Evolutionary conservation across 2,113 vertebrate species (phyloP).

Genomic region (Puntigrus tetrazona): DNA sequence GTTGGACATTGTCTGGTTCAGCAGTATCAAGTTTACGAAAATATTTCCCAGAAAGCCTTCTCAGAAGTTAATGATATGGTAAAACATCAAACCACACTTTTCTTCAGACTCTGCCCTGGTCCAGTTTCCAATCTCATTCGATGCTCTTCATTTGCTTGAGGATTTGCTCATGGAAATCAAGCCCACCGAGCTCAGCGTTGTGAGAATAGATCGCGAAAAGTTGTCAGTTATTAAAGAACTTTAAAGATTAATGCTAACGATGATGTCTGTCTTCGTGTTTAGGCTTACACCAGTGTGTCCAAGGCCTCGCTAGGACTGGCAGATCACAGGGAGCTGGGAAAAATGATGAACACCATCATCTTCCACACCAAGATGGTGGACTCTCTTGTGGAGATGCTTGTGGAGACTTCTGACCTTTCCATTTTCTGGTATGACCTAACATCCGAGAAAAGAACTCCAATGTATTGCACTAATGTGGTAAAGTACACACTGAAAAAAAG

Average conservation of each 20-base stretch:
- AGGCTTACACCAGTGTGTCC: slow-evolving; percentile 98
- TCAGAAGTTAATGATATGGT: slow-evolving; percentile 57
- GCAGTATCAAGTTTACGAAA: slow-evolving; percentile 56
- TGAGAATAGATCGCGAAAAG: neutral
- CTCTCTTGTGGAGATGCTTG: slow-evolving; percentile 98
- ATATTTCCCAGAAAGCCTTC: slow-evolving; percentile 58
- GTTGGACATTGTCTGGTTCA: slow-evolving; percentile 53
- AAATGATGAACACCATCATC: slow-evolving; percentile 99
- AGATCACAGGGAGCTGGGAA: slow-evolving; percentile 97
- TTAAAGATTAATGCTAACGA: neutral
- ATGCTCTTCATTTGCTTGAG: slow-evolving; percentile 30
- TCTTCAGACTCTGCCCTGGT: slow-evolving; percentile 16
- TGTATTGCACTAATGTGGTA: neutral
- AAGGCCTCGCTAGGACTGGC: slow-evolving; percentile 93
- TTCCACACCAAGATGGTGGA: slow-evolving; percentile 99
- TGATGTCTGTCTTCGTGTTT: slow-evolving; percentile 8
- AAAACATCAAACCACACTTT: slow-evolving; percentile 52
- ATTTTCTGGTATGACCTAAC: slow-evolving; percentile 90
- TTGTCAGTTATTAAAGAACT: slow-evolving; percentile 26
- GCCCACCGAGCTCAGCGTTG: slow-evolving; percentile 6
- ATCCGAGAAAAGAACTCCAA: slow-evolving; percentile 9
- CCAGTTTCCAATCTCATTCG: slow-evolving; percentile 45
- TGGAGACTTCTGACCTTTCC: slow-evolving; percentile 96
- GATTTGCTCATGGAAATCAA: slow-evolving; percentile 22
- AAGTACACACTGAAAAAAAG: neutral